These are phyloP conservation scores for Drosophila infuscata DNA, from an alignment of 2,888 invertebrate species.

Conservation along the genomic window DNA sequence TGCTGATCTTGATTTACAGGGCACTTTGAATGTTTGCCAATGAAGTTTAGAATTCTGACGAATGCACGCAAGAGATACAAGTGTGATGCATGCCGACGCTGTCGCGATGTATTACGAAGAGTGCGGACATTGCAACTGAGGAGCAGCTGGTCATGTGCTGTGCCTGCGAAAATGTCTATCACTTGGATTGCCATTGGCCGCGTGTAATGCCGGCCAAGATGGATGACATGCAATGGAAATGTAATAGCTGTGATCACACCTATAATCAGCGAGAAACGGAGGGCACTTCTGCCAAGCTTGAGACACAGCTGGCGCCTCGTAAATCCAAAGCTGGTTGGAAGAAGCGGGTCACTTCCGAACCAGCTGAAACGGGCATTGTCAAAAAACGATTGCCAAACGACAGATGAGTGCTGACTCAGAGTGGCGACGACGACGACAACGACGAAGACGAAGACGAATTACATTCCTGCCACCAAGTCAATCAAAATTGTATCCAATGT, in stretches of 20 bases:
- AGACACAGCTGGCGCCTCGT: conserved; percentile 15
- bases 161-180: conserved; percentile 94
- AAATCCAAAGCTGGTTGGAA: conserved; percentile 60
- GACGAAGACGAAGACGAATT: neutral
- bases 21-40: conserved; percentile 75
- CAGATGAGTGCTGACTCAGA: neutral
- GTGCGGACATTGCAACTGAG: conserved; percentile 67
- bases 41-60: conserved; percentile 71
- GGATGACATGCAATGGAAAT: conserved; percentile 89
- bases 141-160: conserved; percentile 90
- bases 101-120: conserved; percentile 85
- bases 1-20: conserved; percentile 65
- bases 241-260: conserved; percentile 87
- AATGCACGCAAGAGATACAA: conserved; percentile 88
- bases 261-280: conserved; percentile 20
- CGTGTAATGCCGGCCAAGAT: conserved; percentile 86
- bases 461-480: neutral
- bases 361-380: neutral
- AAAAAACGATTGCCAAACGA: conserved; percentile 4
- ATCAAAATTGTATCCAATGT: neutral
- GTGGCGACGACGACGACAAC: conserved; percentile 2
- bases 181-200: conserved; percentile 92
- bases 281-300: neutral
- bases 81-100: conserved; percentile 95
- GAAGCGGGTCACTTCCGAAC: conserved; percentile 50